Evolutionary conservation across 2,797 vertebrate species (phyloP).

Genomic region (Synanceia verrucosa): DNA sequence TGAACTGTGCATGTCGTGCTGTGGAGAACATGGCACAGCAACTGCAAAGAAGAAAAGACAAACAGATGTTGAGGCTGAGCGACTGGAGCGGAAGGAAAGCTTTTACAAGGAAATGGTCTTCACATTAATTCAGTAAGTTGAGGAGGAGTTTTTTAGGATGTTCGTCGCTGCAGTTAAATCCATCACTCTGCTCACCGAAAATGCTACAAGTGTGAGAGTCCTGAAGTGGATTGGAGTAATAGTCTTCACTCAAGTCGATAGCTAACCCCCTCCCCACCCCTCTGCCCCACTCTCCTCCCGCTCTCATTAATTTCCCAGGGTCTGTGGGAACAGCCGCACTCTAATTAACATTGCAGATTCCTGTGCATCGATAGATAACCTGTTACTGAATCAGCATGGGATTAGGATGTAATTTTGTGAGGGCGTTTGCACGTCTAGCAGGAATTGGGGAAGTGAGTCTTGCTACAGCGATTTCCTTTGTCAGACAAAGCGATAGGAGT

Average conservation of each 20-base stretch:
- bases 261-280: background rate
- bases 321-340: constrained; percentile 67
- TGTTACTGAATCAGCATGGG: constrained; percentile 68
- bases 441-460: constrained; percentile 36
- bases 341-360: constrained; percentile 78
- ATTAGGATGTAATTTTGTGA: constrained; percentile 53
- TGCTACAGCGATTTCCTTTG: constrained; percentile 40
- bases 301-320: constrained; percentile 72
- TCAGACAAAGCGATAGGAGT: constrained; percentile 14
- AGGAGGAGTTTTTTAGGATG: constrained; percentile 45
- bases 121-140: constrained; percentile 54
- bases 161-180: constrained; percentile 48
- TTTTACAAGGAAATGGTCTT: constrained; percentile 30
- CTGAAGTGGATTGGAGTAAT: constrained; percentile 59
- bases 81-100: constrained; percentile 15
- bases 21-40: constrained; percentile 16
- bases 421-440: constrained; percentile 25
- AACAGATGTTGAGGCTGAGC: constrained; percentile 35
- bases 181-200: constrained; percentile 55
- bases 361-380: constrained; percentile 67
- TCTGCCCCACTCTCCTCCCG: constrained; percentile 14
- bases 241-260: constrained; percentile 61
- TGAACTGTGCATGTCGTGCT: background rate
- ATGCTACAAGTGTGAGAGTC: constrained; percentile 63
- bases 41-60: constrained; percentile 14